Base-by-base conservation (phyloP, 1,140 invertebrate genomes). In the Zophobas atratus region DNA sequence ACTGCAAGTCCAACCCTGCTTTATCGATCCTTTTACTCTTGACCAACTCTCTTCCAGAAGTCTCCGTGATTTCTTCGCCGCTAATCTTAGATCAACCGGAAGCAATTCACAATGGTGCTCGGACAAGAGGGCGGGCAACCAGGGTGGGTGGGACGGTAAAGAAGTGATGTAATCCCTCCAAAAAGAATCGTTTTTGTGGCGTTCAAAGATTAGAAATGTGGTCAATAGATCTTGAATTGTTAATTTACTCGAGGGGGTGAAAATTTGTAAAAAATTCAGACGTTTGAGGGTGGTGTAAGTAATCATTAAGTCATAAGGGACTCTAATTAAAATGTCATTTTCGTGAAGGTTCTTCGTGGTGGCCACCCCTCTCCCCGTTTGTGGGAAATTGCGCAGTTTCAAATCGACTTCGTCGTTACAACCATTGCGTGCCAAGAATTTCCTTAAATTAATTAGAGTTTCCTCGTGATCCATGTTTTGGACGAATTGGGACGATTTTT, bases 181-280 rank as follows among this genome's bases (percentile, higher is more conserved):
- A 43, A 78, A 75, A 0, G 89, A 90, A 1, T 82, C 71, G 1
- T 81, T 80, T 67, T 89, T 85, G 79, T 90, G 88, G 48, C 84
- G 85, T 81, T 90, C 88, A 63, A 88, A 87, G 71, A 91, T 81
- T 8, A 94, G 80, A 85, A 93, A 94, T n/a, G 90, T 81, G n/a
- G 91, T 86, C 35, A 94, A 80, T 1, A 91, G 77, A 43, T 88
- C 87, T 72, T 91, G 90, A 33, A 89, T 87, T 60, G 81, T 83
- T 81, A 89, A 84, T 84, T 80, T 81, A 63, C 85, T 78, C 1
- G 79, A 74, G 6, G 46, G 43, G 33, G 76, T 77, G 73, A 88
- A 86, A 56, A 87, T 76, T 51, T 79, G 38, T 39, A 72, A 72
- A 38, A 87, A 75, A 56, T 81, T 43, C 63, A 84, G 86, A 35